Evolutionary conservation across 2,797 vertebrate genomes (phyloP), one percentile per base, ranked within the genome.

Genomic region (Chloroceryle inda): DNA sequence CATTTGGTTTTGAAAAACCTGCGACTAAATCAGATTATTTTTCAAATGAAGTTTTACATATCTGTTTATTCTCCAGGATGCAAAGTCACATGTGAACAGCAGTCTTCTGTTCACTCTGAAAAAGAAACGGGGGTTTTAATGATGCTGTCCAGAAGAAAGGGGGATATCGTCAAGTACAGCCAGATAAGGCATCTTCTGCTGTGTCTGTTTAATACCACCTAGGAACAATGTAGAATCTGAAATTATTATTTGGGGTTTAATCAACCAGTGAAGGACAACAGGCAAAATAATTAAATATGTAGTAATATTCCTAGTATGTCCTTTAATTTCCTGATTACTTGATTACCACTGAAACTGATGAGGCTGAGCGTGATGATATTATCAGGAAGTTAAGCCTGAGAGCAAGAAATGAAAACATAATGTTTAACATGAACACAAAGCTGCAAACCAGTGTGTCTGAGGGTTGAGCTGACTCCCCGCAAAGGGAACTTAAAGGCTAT

Each of bases 271-370:
- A 84, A 94, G 64, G 44, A 73, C 10, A 33, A 56, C 52, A 74
- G 26, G 29, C 31, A 84, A 91, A 95, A 76, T 91, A 92, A 89
- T 1, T 4, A 82, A 77, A 59, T 67, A 53, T 11, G 40, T 78
- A 47, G 31, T 89, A 69, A 91, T 88, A 61, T 67, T 95, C 62
- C 53, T 87, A 37, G 42, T 55, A 77, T 67, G 40, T 86, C 55
- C 84, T 94, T 81, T 94, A 95, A 94, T 92, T 93, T 73, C 44
- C 44, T 80, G 89, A 88, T 82, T 93, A 66, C 91, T 94, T 95
- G 86, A 86, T 95, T 95, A 80, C 88, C 75, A 33, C 79, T 97
- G 79, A 90, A 93, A 78, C 59, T 80, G 92, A 95, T 93, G 92
- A 92, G 69, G 33, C 74, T 73, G 74, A 74, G 45, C 47, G 40